Conservation (phyloP, 2,113 vertebrate species). For the Sceloporus undulatus region DNA sequence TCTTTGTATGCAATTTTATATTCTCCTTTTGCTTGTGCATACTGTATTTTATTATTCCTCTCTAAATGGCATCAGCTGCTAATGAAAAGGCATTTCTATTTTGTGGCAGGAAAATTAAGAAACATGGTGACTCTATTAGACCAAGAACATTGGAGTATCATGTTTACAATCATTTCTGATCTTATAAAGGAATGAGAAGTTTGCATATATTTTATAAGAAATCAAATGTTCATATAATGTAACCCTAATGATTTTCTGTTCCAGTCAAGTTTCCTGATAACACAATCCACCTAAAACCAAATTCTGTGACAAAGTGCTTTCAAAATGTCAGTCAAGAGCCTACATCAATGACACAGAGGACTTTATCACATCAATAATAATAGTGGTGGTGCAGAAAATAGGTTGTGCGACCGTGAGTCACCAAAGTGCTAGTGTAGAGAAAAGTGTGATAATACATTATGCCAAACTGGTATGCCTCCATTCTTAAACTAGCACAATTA, state of each 20-base stretch:
- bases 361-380: no score
- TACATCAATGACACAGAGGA: no score
- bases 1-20: not conserved
- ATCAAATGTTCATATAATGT: not conserved
- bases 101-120: not conserved
- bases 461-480: not conserved
- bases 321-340: no score
- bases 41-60: not conserved
- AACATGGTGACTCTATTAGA: not conserved
- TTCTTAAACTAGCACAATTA: no score
- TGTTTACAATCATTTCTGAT: not conserved
- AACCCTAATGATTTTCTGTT: not conserved
- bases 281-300: not conserved
- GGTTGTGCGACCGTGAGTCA: no score
- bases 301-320: not conserved
- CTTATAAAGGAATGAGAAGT: not conserved
- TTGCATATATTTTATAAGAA: not conserved
- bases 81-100: not conserved
- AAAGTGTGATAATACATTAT: no score
- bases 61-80: not conserved
- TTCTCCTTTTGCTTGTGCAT: not conserved
- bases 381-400: no score
- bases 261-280: not conserved
- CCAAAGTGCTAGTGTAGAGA: no score
- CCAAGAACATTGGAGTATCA: not conserved